Conservation (phyloP, 2,888 invertebrate genomes). For the Dysmachus trigonus region DNA sequence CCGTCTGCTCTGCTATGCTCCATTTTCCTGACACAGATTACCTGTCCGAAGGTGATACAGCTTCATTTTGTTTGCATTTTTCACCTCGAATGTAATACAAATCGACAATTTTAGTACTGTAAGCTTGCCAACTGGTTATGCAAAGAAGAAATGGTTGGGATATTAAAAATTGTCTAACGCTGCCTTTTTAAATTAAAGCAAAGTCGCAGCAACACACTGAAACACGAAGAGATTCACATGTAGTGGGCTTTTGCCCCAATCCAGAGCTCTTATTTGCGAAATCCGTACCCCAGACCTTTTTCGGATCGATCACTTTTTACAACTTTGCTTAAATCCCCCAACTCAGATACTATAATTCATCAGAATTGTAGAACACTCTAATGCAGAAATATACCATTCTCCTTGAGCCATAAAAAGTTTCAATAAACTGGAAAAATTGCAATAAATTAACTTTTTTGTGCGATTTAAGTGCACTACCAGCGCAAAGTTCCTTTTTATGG, state of each 20-base stretch:
- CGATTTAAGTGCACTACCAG: conserved; percentile 25
- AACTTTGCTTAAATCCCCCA: background rate
- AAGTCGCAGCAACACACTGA: background rate
- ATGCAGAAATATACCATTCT: conserved; percentile 31
- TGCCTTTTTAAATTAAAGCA: conserved; percentile 6
- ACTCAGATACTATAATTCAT: conserved; percentile 34
- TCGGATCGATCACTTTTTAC: background rate
- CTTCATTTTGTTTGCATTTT: conserved; percentile 1
- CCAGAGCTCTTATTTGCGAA: background rate
- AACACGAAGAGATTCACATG: background rate
- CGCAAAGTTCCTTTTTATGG: conserved; percentile 35
- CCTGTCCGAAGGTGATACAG: background rate
- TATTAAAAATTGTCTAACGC: conserved; percentile 21
- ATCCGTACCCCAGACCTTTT: background rate
- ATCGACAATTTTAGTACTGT: background rate
- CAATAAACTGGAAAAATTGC: conserved; percentile 40
- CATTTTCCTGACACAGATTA: background rate
- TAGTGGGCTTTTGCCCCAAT: background rate
- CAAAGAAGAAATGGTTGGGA: background rate
- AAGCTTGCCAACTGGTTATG: conserved; percentile 32
- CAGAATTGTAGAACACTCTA: conserved; percentile 30
- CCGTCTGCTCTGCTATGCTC: background rate
- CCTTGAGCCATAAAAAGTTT: conserved; percentile 38
- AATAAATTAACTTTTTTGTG: conserved; percentile 34
- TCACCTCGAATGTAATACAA: background rate